Evolutionary conservation across 1,140 invertebrate genomes (phyloP).

Genomic region (Caenorhabditis remanei): DNA sequence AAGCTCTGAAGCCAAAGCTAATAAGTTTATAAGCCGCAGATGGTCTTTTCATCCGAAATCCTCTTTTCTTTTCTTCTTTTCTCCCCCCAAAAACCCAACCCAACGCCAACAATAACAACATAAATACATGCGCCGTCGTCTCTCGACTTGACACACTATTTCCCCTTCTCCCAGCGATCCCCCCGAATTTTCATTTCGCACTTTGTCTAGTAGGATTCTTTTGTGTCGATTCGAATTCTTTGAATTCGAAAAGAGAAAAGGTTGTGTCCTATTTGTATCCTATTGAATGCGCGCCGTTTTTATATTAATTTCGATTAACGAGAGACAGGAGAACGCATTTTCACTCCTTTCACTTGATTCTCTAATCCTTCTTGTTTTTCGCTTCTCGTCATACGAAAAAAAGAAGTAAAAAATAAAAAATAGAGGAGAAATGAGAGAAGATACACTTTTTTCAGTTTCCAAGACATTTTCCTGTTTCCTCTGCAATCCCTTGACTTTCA

Average conservation of each 20-base stretch:
- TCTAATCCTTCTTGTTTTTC: background rate
- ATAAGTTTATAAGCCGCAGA: background rate
- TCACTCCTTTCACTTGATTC: background rate
- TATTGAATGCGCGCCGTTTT: background rate
- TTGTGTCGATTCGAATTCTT: background rate
- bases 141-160: background rate
- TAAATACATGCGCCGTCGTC: conserved; percentile 34
- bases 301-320: conserved; percentile 42
- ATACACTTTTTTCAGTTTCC: background rate
- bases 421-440: background rate
- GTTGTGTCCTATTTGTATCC: conserved; percentile 42
- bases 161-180: background rate
- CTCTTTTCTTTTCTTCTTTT: conserved; percentile 4
- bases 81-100: background rate
- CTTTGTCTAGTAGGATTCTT: conserved; percentile 11
- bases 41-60: conserved; percentile 41
- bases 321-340: background rate
- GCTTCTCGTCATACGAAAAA: background rate
- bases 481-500: no score
- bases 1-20: background rate
- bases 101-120: conserved; percentile 40
- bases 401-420: background rate
- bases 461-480: no score
- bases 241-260: background rate
- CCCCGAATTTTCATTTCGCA: conserved; percentile 31